Evolutionary conservation across 2,797 vertebrate genomes (phyloP).

Genomic region (Pygocentrus nattereri): DNA sequence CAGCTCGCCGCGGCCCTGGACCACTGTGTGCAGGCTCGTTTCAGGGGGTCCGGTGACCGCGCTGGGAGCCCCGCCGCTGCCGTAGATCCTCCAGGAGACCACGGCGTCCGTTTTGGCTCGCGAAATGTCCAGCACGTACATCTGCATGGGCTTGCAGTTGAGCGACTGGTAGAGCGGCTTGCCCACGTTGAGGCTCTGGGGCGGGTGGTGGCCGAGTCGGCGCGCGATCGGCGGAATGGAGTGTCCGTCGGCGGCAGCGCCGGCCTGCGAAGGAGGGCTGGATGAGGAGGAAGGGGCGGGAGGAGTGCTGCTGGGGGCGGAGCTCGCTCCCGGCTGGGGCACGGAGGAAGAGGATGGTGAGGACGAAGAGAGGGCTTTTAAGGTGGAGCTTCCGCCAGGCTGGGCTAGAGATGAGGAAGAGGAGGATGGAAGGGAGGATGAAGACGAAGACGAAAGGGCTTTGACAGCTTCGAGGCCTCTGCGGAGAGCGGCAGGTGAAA

Average conservation of each 20-base stretch:
- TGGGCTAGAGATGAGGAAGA: slow-evolving; percentile 64
- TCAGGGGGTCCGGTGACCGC: slow-evolving; percentile 94
- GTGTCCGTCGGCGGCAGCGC: slow-evolving; percentile 84
- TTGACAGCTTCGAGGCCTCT: slow-evolving; percentile 93
- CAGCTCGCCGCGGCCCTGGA: slow-evolving; percentile 95
- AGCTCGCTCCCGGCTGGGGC: slow-evolving; percentile 60
- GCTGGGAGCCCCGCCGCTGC: slow-evolving; percentile 74
- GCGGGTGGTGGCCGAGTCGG: slow-evolving; percentile 95
- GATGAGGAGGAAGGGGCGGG: slow-evolving; percentile 74
- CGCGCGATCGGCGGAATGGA: slow-evolving; percentile 94
- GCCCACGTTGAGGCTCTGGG: slow-evolving; percentile 96
- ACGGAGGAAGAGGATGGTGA: slow-evolving; percentile 67
- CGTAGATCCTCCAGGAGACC: slow-evolving; percentile 94
- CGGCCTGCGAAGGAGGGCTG: slow-evolving; percentile 79
- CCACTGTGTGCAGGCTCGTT: slow-evolving; percentile 97
- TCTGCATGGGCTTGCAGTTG: slow-evolving; percentile 99
- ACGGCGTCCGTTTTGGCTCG: slow-evolving; percentile 83
- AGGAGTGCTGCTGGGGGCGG: slow-evolving; percentile 69
- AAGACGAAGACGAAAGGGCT: slow-evolving; percentile 81
- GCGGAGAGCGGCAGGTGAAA: slow-evolving; percentile 90
- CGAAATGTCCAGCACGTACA: slow-evolving; percentile 96
- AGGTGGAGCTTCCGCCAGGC: slow-evolving; percentile 59
- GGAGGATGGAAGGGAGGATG: slow-evolving; percentile 68
- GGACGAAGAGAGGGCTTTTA: slow-evolving; percentile 71
- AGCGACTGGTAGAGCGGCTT: slow-evolving; percentile 98